These are phyloP conservation scores for Pomatostomus ruficeps DNA, from an alignment of 2,113 vertebrate genomes.

Conservation along the genomic window DNA sequence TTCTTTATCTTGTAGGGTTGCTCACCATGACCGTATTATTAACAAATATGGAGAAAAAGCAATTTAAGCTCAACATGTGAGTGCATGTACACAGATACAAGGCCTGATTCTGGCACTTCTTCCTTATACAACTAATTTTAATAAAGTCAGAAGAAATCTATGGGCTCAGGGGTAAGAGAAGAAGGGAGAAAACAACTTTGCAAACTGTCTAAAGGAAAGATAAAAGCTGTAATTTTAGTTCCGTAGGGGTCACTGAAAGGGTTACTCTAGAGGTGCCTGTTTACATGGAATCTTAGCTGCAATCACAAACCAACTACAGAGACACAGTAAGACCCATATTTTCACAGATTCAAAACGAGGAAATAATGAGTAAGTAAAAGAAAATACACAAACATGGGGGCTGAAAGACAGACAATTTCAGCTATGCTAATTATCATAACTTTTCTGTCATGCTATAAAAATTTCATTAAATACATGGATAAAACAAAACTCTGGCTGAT, in stretches of 20 bases:
- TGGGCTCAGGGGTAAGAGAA: background rate
- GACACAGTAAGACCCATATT: background rate
- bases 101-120: background rate
- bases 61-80: background rate
- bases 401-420: background rate
- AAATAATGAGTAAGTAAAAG: background rate
- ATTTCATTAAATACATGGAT: background rate
- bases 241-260: background rate
- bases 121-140: background rate
- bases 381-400: background rate
- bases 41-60: background rate
- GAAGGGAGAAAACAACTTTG: background rate
- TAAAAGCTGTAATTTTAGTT: constrained; percentile 3
- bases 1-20: background rate
- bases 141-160: background rate
- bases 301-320: background rate
- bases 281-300: background rate
- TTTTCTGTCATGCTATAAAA: background rate
- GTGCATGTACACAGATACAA: background rate
- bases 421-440: background rate
- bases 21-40: background rate
- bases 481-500: background rate
- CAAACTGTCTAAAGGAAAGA: background rate
- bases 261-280: background rate
- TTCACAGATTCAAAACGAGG: background rate